Evolutionary conservation across 1,140 invertebrate species (phyloP), one percentile per base, ranked within the genome.

Genomic region (Pachyrhynchus sulphureomaculatus): DNA sequence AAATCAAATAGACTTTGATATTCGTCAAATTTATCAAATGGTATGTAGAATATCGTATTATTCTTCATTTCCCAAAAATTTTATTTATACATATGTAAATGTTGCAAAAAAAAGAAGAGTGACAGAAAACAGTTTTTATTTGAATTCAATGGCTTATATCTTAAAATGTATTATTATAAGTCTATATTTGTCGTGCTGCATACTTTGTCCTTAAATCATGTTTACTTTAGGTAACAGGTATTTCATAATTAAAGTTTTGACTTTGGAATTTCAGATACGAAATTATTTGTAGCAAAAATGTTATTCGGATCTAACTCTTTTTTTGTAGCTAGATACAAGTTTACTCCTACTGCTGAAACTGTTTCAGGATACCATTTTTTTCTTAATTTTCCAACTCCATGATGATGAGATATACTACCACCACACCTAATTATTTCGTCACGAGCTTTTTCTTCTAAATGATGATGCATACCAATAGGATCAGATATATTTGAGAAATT

Each of bases 341-440:
- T 79, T 0, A 90, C 79, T 0, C 92, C 93, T 2, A 87, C 79
- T 9, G 85, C 77, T 2, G 93, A 93, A 1, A 98, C 88, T 0
- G 87, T 84, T 1, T 80, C 75, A 6, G 79, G 76, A 68, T 95
- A 96, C 87, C 93, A 98, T 65, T 86, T 84, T 52, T 89, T 88
- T 26, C 96, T 80, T 33, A 98, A 79, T 79, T 99, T 99, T 0
- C 96, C 96, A 17, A 99, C 87, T 36, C 95, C 95, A 77, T 98
- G 96, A 78, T 98, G 95, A 80, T 98, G 95, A 0, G 94, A 97
- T 62, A 99, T 83, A 60, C 92, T 96, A 36, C 95, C 96, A 32
- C 93, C 95, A 74, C 78, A 86, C 1, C 89, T 88, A 10, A 99
- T 78, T 57, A 99, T 97, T 79, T 98, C 95, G 66, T 96, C 88